Conservation (phyloP, 2,888 invertebrate species). For the Heteropelma amictum region DNA sequence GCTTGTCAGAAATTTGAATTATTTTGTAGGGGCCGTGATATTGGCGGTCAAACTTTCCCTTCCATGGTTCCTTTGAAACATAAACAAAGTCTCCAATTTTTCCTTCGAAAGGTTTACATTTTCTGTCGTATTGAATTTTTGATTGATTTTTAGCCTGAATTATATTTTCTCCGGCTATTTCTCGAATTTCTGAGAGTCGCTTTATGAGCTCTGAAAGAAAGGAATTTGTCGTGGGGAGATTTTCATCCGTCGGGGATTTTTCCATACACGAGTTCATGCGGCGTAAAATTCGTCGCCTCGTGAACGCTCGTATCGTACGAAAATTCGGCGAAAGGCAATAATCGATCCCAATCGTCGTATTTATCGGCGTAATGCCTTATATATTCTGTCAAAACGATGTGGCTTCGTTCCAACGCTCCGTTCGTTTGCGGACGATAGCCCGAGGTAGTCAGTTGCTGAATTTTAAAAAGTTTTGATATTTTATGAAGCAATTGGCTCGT, state of each 20-base stretch:
- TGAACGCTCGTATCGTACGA: background rate
- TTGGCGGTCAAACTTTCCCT: background rate
- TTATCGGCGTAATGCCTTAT: no score
- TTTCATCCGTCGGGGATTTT: background rate
- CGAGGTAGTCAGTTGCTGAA: background rate
- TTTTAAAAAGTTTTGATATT: background rate
- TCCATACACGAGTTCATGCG: background rate
- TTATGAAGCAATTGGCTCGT: background rate
- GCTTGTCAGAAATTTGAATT: background rate
- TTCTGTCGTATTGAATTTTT: background rate
- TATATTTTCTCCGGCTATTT: background rate
- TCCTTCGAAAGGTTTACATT: background rate
- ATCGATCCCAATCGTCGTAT: no score
- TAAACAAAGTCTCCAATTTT: background rate
- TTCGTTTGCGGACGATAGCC: background rate
- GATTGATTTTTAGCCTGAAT: background rate
- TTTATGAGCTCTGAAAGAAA: background rate
- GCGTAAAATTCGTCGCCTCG: background rate
- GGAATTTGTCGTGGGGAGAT: background rate
- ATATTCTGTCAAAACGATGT: background rate
- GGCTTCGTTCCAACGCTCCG: background rate
- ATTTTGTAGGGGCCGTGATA: background rate
- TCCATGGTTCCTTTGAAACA: background rate
- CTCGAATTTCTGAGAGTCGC: background rate
- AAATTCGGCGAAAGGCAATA: no score